phyloP scores from a whole-genome alignment of 2,113 vertebrate species.

The Hippocampus comes region DNA sequence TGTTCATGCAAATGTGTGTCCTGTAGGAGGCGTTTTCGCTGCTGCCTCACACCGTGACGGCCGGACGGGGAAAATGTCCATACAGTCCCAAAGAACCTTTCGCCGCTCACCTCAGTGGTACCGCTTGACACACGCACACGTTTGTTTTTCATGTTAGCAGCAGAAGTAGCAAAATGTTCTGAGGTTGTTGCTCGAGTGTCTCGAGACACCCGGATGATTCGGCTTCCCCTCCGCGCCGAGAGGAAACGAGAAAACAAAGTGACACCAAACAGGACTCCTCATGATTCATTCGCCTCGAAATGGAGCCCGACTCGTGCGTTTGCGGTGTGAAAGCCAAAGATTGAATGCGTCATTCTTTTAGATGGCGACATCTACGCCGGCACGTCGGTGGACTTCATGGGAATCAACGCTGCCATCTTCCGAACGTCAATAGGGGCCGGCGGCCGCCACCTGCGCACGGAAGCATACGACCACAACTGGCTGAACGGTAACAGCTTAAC shows the following conservation, averaged over 20 bases:
- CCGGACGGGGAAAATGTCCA: conserved; percentile 80
- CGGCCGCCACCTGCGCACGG: conserved; percentile 76
- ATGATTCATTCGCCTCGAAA: too few relatives aligned
- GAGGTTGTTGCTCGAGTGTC: too few relatives aligned
- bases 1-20: neutral
- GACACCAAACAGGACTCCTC: too few relatives aligned
- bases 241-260: too few relatives aligned
- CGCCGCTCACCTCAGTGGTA: conserved; percentile 73
- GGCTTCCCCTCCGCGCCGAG: too few relatives aligned
- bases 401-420: conserved; percentile 79
- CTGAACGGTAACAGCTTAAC: conserved; percentile 70
- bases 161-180: too few relatives aligned
- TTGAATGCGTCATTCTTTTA: conserved; percentile 20
- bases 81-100: conserved; percentile 81
- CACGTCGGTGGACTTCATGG: conserved; percentile 84
- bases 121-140: neutral
- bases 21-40: conserved; percentile 58
- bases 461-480: conserved; percentile 83
- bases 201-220: too few relatives aligned
- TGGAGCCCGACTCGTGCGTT: too few relatives aligned
- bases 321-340: too few relatives aligned
- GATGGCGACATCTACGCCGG: conserved; percentile 80
- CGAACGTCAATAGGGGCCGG: conserved; percentile 69
- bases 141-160: too few relatives aligned
- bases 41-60: conserved; percentile 69